These are phyloP conservation scores for Buceros bicornis DNA, from an alignment of 2,797 vertebrate genomes.

Conservation along the genomic window DNA sequence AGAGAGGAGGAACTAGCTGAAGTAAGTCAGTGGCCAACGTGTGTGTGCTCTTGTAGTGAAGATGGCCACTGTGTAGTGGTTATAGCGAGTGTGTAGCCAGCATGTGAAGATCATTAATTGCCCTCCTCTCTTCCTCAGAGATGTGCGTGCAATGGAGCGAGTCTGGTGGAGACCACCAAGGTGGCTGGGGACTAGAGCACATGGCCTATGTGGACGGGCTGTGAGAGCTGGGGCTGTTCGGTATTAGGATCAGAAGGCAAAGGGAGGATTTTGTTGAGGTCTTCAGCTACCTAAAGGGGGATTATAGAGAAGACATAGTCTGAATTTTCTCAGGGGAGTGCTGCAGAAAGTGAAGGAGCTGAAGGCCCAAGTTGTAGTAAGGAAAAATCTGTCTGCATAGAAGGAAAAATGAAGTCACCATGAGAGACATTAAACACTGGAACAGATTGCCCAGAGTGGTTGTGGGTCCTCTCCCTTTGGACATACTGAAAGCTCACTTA, in stretches of 20 bases:
- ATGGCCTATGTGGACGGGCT: fast-evolving
- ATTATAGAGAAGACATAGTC: neutral
- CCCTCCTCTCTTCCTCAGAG: neutral
- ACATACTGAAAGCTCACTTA: neutral
- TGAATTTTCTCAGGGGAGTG: neutral
- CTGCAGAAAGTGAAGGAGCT: neutral
- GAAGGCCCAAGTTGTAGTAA: neutral
- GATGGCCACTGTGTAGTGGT: neutral
- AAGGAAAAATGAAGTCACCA: neutral
- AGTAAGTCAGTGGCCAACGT: neutral
- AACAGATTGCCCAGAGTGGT: neutral
- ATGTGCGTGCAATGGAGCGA: fast-evolving
- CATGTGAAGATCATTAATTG: neutral
- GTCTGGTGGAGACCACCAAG: neutral
- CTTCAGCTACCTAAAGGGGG: neutral
- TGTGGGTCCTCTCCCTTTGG: neutral
- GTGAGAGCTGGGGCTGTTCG: neutral
- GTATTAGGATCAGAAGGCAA: neutral
- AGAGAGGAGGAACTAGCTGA: neutral
- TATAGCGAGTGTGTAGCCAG: neutral
- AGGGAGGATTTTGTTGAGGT: neutral
- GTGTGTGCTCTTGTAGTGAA: neutral
- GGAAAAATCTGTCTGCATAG: neutral
- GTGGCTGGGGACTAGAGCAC: neutral
- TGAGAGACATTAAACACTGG: neutral